phyloP scores from a whole-genome alignment of 1,140 invertebrate genomes.

The Euborellia annulipes region DNA sequence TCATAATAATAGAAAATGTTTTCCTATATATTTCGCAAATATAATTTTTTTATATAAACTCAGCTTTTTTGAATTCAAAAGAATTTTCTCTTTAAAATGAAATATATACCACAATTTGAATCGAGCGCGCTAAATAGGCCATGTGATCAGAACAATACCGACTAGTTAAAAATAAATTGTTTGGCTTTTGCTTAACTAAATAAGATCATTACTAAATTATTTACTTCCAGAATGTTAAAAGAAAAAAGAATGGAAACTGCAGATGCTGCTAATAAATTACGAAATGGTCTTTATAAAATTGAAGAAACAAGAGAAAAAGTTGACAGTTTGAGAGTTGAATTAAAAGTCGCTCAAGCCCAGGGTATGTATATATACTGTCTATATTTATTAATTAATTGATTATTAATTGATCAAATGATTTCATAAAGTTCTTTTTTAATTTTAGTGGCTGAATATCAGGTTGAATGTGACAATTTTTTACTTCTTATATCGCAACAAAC shows the following conservation, averaged over 20 bases:
- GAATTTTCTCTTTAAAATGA: no score
- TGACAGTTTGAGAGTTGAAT: constrained; percentile 58
- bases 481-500: constrained; percentile 59
- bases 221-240: constrained; percentile 43
- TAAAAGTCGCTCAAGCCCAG: constrained; percentile 57
- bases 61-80: no score
- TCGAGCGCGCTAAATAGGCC: no score
- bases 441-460: constrained; percentile 47
- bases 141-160: no score
- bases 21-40: no score
- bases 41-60: no score
- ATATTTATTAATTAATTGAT: constrained; percentile 13
- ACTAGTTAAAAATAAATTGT: no score
- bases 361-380: constrained; percentile 25
- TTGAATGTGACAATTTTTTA: constrained; percentile 56
- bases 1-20: no score
- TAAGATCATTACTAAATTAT: constrained; percentile 3
- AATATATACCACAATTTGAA: no score
- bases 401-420: constrained; percentile 9
- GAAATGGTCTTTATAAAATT: constrained; percentile 61
- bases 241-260: constrained; percentile 52
- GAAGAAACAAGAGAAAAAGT: constrained; percentile 54
- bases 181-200: no score
- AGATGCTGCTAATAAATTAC: constrained; percentile 49
- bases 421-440: constrained; percentile 3